These are phyloP conservation scores for Cyanocitta stelleri DNA, from an alignment of 2,113 vertebrate genomes.

Conservation along the genomic window DNA sequence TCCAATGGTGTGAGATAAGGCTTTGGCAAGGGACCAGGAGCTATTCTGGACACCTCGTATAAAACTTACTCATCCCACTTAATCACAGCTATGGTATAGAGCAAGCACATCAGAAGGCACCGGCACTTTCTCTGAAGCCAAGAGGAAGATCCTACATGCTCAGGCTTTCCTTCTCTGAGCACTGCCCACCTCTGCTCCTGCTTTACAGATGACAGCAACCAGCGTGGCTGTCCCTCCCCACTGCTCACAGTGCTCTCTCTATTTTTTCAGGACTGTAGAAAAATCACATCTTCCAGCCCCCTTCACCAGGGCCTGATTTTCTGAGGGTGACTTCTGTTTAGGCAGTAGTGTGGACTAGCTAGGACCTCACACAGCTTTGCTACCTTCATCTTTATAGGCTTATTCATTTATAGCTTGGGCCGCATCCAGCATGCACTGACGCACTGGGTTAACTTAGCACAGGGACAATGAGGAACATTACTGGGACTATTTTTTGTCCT, in stretches of 20 bases:
- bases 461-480: neutral
- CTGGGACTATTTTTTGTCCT: neutral
- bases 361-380: neutral
- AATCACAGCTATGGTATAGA: neutral
- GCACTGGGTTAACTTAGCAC: neutral
- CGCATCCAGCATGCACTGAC: neutral
- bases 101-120: neutral
- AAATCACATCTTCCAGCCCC: neutral
- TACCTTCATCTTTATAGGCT: neutral
- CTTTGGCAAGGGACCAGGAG: neutral
- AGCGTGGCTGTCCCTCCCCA: neutral
- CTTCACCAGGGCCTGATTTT: neutral
- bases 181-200: neutral
- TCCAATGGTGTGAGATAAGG: neutral
- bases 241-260: neutral
- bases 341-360: neutral
- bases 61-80: slow-evolving; percentile 4
- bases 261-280: neutral
- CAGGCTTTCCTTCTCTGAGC: neutral
- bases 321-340: neutral
- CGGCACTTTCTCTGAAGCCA: neutral
- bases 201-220: neutral
- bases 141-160: neutral
- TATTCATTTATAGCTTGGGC: neutral
- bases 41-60: neutral